Base-by-base conservation (phyloP, 2,797 vertebrate genomes). In the Phataginus tetradactyla region DNA sequence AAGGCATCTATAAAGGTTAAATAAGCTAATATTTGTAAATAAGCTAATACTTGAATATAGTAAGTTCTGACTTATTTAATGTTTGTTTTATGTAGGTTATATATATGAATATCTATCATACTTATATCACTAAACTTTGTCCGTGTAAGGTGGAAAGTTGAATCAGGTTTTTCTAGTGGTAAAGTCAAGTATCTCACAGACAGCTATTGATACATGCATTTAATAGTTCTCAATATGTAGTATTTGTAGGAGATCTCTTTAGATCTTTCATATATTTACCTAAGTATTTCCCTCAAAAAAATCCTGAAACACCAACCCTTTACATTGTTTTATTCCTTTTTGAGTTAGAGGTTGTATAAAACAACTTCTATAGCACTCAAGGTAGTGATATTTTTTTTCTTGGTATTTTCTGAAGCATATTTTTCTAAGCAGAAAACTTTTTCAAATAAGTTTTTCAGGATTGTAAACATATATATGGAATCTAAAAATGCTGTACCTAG, bases 351-450 rank as follows among this genome's bases (percentile, higher is more conserved):
- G 0, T 27, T 14, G 18, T 79, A 72, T 81, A 88, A 42, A 91
- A 14, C 14, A 32, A 61, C 12, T 34, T 42, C 29, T 39, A 15
- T 25, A 34, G 8, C 18, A 37, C 1, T 55, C 2, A 64, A 75
- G 39, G 37, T 23, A 51, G 13, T 78, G 23, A 11, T 25, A 15
- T 15, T 66, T 49, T 63, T 84, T 68, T 42, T 39, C 20, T 53
- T 90, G 45, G 9, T 85, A 14, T 12, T 64, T 37, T 32, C 11
- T 79, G 4, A 0, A 68, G 34, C 13, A 34, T 63, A 57, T 83
- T 74, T 86, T 91, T 61, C 32, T 21, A 90, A 72, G 34, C 29
- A 79, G 51, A 93, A 88, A 68, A 78, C 79, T 74, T 64, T 94
- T 92, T 78, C 29, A 94, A 71, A 64, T 64, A 45, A 45, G 45